Conservation (phyloP, 2,888 invertebrate genomes). For the Sinohyriopsis cumingii region DNA sequence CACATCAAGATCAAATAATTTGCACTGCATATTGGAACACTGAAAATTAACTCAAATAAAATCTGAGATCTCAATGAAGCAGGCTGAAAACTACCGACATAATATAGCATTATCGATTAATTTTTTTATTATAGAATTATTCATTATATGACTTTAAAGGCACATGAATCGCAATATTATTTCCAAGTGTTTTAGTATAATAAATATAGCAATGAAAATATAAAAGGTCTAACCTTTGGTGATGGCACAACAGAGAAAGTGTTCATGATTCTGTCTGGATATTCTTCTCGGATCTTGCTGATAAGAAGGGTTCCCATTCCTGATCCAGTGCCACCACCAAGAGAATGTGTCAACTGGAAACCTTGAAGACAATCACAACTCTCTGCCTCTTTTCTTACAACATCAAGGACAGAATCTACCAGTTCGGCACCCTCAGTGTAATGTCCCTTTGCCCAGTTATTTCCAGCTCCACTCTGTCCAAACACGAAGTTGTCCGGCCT, state of each 20-base stretch:
- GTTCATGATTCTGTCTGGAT: constrained; percentile 81
- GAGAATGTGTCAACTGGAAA: constrained; percentile 75
- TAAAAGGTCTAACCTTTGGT: constrained; percentile 77
- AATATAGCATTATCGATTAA: too few species aligned
- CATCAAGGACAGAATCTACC: constrained; percentile 67
- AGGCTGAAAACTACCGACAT: too few species aligned
- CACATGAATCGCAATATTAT: too few species aligned
- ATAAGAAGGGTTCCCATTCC: constrained; percentile 94
- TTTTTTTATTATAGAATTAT: too few species aligned
- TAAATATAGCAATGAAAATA: too few species aligned
- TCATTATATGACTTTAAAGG: too few species aligned
- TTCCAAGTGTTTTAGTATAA: too few species aligned
- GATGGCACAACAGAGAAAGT: constrained; percentile 94
- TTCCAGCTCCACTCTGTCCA: constrained; percentile 79
- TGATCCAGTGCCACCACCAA: constrained; percentile 91
- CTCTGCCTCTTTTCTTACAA: constrained; percentile 66
- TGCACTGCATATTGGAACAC: too few species aligned
- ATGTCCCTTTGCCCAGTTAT: constrained; percentile 88
- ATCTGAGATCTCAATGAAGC: too few species aligned
- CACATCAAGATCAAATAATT: constrained; percentile 23
- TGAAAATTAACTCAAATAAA: too few species aligned
- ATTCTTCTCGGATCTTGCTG: constrained; percentile 91
- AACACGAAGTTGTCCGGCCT: constrained; percentile 95
- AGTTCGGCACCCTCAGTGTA: constrained; percentile 87
- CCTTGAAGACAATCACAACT: constrained; percentile 68